phyloP scores from a whole-genome alignment of 2,797 vertebrate genomes.

The Petrocephalus schoutedeni region DNA sequence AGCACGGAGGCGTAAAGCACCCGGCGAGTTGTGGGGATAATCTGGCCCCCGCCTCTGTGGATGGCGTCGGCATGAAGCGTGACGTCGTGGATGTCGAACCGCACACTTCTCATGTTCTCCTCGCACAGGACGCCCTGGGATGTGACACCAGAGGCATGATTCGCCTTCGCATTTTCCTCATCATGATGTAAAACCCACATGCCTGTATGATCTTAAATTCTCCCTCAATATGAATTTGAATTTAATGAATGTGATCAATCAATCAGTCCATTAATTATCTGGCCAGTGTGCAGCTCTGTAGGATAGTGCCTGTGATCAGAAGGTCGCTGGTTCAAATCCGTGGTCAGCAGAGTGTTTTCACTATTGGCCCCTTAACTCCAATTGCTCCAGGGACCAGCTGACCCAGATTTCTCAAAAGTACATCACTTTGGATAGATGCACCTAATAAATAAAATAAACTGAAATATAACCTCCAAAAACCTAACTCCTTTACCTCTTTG shows the following conservation, averaged over 20 bases:
- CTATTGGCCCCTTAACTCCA: not conserved
- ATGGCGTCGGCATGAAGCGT: slow-evolving; percentile 40
- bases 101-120: slow-evolving; percentile 36
- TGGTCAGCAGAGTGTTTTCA: not conserved
- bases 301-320: not conserved
- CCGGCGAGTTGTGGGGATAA: slow-evolving; percentile 38
- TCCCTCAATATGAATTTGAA: not conserved
- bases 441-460: not conserved
- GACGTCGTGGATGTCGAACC: slow-evolving; percentile 40
- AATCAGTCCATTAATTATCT: not conserved
- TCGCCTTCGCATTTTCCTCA: not conserved
- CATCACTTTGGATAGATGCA: not conserved
- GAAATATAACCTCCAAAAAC: not conserved
- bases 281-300: not conserved
- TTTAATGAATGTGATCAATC: not conserved
- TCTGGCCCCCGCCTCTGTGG: slow-evolving; percentile 43
- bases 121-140: slow-evolving; percentile 42
- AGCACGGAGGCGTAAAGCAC: slow-evolving; percentile 34
- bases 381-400: not conserved
- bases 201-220: not conserved
- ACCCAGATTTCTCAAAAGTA: not conserved
- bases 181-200: not conserved
- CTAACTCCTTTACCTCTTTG: slow-evolving; percentile 38
- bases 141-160: not conserved
- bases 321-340: not conserved